Base-by-base conservation (phyloP, 2,797 vertebrate species). In the Varecia variegata region DNA sequence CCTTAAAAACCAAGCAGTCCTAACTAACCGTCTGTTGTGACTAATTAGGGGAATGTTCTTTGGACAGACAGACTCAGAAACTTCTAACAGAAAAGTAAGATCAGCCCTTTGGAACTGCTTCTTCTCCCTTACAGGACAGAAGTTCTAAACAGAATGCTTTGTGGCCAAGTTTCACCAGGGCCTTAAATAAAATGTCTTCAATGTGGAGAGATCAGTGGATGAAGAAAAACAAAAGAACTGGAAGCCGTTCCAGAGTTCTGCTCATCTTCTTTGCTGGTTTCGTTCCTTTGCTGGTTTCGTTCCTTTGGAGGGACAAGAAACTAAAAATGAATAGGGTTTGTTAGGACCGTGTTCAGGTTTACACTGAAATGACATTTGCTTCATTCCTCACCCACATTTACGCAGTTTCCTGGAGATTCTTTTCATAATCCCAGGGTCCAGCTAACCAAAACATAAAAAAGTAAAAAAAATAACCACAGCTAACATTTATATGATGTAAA, bases 41-140 rank as follows among this genome's bases (percentile, higher is more conserved):
- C 90, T 97, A 97, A 98, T 97, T 95, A 96, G 88, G 68, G 88
- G 96, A 97, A 95, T 80, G 93, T 95, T 96, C 97, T 96, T 97
- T 94, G 96, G 73, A 80, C 27, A 88, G 88, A 92, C 85, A 90
- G 88, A 95, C 95, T 88, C 93, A 87, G 96, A 73, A 97, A 88
- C 93, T 92, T 70, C 96, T 94, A 96, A 87, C 30, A 94, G 88
- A 94, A 89, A 81, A 89, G 92, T 73, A 94, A 98, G 90, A 86
- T 90, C 68, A 82, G 74, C 70, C 62, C 67, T 82, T 88, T 65
- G 65, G 62, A 97, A 96, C 30, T 77, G 32, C 45, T 79, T 97
- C 94, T 80, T 47, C 58, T 96, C 58, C 83, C 85, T 88, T 23
- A 62, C 17, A 45, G 88, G 92, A 95, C 65, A 94, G 96, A 97